Percentiles rank a stretch among this genome's conserved stretches.
Evolutionary conservation across 2,113 vertebrate species (phyloP).

Genomic region (Carassius gibelio): DNA sequence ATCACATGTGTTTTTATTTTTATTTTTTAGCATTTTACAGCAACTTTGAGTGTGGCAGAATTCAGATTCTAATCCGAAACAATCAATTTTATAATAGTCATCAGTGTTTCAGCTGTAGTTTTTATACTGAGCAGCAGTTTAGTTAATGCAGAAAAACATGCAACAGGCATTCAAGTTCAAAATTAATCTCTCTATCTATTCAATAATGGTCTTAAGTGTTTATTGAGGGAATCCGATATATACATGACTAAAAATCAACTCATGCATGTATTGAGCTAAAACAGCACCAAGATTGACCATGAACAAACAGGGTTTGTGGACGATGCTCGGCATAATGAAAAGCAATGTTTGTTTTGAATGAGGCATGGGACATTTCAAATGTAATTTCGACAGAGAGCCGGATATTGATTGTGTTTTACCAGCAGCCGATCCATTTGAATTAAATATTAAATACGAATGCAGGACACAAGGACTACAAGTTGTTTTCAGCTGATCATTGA

Average conservation of each 20-base stretch:
- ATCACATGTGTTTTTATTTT: too few relatives aligned
- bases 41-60: neutral
- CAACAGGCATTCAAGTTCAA: neutral
- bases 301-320: constrained; percentile 47
- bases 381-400: constrained; percentile 73
- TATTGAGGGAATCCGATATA: constrained; percentile 2
- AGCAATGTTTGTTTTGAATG: constrained; percentile 73
- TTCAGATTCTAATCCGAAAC: neutral
- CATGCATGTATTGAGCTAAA: constrained; percentile 38
- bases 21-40: neutral
- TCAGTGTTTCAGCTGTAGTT: neutral
- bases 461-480: constrained; percentile 67
- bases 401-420: constrained; percentile 79
- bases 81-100: too few relatives aligned
- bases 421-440: constrained; percentile 79
- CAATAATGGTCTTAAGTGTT: neutral
- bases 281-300: constrained; percentile 47
- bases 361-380: constrained; percentile 76
- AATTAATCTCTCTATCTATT: neutral
- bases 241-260: neutral
- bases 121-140: neutral
- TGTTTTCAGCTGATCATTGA: constrained; percentile 62
- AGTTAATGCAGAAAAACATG: neutral
- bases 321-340: constrained; percentile 62
- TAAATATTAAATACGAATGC: constrained; percentile 78